A percentile compares a stretch with the other conserved stretches of the same genome.
Conservation (phyloP, 23 tunicate genomes). For the Phallusia fumigata region DNA sequence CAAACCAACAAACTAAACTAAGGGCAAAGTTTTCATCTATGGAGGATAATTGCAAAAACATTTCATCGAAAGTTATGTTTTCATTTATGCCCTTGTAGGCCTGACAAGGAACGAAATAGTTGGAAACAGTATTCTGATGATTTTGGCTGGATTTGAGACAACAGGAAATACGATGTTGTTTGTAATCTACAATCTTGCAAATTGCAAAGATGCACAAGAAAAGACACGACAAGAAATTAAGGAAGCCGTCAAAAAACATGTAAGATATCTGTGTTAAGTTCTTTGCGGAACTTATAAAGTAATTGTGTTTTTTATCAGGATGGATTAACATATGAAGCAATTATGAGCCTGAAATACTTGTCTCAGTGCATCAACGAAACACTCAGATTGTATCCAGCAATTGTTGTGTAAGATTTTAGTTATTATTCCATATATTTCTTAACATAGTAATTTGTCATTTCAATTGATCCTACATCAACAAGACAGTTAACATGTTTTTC, state of each 20-base stretch:
- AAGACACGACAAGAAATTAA: constrained; percentile 62
- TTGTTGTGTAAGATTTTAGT: constrained; percentile 6
- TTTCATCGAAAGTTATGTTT: too few species aligned
- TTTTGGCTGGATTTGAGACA: constrained; percentile 86
- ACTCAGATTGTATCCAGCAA: constrained; percentile 25
- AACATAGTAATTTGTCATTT: too few species aligned
- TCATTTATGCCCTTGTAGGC: constrained; percentile 13
- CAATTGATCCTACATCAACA: neutral
- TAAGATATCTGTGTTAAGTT: neutral
- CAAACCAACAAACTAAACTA: too few species aligned
- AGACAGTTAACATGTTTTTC: neutral
- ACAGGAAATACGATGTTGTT: constrained; percentile 57
- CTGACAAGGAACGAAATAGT: constrained; percentile 64
- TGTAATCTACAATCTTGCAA: constrained; percentile 70
- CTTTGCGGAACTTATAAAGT: too few species aligned
- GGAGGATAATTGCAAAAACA: too few species aligned
- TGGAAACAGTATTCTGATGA: constrained; percentile 69
- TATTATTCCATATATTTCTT: neutral
- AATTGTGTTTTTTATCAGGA: neutral
- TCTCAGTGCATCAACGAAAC: constrained; percentile 41
- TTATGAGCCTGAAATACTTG: constrained; percentile 27
- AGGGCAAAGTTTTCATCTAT: too few species aligned
- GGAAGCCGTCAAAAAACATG: constrained; percentile 43
- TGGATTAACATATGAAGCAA: constrained; percentile 16
- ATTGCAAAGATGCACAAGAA: constrained; percentile 55